Evolutionary conservation across 53 echinoderm and acorn worm genomes (phyloP).

Genomic region (Arbacia lixula): DNA sequence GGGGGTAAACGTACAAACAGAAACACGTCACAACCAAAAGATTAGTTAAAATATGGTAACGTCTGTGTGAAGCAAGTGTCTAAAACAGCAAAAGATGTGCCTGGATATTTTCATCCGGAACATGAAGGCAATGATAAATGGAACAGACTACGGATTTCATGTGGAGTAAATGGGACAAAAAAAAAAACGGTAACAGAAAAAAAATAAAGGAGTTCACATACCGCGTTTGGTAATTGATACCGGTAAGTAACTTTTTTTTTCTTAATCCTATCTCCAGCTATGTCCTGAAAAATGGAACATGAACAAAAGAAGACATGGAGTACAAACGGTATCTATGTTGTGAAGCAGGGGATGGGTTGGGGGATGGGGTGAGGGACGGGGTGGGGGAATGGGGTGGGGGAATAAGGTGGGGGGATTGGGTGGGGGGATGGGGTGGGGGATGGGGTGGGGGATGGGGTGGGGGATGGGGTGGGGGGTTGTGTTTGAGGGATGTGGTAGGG

Average conservation of each 20-base stretch:
- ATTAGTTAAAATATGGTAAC: no score
- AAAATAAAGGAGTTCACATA: constrained; percentile 24
- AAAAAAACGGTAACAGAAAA: not conserved
- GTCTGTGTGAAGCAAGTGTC: no score
- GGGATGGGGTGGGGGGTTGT: no score
- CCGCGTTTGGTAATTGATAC: constrained; percentile 57
- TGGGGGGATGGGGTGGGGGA: not conserved
- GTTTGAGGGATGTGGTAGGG: no score
- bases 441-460: no score
- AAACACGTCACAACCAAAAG: no score
- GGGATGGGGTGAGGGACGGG: not conserved
- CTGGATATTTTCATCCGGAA: not conserved
- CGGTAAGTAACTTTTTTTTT: constrained; percentile 57
- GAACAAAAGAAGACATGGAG: constrained; percentile 22
- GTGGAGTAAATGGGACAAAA: not conserved
- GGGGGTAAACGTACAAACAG: not conserved
- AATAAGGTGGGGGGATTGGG: not conserved
- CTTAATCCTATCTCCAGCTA: constrained; percentile 57
- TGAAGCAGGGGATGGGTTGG: not conserved
- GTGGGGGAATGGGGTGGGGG: not conserved
- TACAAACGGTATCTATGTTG: not conserved
- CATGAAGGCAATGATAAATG: constrained; percentile 39
- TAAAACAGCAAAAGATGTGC: constrained; percentile 25
- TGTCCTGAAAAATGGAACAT: constrained; percentile 47
- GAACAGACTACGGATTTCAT: no score